Conservation (phyloP, 1,140 invertebrate species). For the Phthorimaea operculella region DNA sequence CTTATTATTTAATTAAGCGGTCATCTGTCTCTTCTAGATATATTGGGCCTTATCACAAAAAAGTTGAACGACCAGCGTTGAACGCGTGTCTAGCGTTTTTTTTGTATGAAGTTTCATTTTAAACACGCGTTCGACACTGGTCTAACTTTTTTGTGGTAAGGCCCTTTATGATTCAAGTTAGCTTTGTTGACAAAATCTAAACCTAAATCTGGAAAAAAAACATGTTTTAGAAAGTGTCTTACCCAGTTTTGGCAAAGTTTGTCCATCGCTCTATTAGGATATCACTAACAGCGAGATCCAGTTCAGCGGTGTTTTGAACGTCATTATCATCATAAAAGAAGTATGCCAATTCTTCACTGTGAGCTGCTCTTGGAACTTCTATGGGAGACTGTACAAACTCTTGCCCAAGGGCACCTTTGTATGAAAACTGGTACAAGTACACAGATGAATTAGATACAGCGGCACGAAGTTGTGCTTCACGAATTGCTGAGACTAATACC, state of each 20-base stretch:
- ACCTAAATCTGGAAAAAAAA: no score
- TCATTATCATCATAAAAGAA: constrained; percentile 31
- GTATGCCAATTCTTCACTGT: constrained; percentile 52
- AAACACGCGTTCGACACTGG: no score
- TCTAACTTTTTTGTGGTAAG: no score
- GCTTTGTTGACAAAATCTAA: no score
- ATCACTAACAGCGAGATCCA: constrained; percentile 36
- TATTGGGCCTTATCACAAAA: no score
- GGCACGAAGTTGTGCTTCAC: constrained; percentile 39
- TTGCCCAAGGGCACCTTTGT: constrained; percentile 36
- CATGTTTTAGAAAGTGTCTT: constrained; percentile 21
- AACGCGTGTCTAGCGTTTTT: no score
- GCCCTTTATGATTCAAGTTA: no score
- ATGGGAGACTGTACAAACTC: constrained; percentile 27
- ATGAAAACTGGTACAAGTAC: constrained; percentile 58
- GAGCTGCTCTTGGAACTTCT: constrained; percentile 30
- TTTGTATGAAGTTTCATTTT: no score
- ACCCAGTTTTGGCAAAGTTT: constrained; percentile 54
- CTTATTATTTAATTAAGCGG: no score
- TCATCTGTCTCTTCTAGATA: no score
- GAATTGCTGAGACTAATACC: constrained; percentile 46
- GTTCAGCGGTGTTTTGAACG: constrained; percentile 8
- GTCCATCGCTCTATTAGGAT: constrained; percentile 55
- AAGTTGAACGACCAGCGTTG: no score
- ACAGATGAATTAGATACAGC: constrained; percentile 17